phyloP scores from a whole-genome alignment of 2,888 invertebrate genomes.

The Uloborus plumipes region DNA sequence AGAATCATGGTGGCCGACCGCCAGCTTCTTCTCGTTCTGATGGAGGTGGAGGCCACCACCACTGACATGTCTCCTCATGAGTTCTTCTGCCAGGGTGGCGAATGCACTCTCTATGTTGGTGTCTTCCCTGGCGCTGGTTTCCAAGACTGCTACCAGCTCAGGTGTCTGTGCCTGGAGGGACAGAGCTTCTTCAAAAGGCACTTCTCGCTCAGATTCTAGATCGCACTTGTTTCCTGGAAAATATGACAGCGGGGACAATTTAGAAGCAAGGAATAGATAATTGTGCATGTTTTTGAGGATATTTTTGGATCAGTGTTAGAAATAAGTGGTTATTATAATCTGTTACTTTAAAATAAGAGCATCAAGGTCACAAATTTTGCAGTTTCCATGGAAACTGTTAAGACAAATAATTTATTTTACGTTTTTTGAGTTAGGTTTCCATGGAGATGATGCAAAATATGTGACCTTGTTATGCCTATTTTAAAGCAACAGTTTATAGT shows the following conservation, averaged over 20 bases:
- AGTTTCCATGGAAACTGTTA: no score
- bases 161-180: constrained; percentile 88
- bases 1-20: constrained; percentile 12
- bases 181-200: constrained; percentile 88
- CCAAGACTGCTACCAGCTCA: constrained; percentile 87
- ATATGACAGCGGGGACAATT: background rate
- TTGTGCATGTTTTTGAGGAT: no score
- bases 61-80: constrained; percentile 76
- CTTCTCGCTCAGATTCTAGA: constrained; percentile 83
- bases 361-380: no score
- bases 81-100: constrained; percentile 85
- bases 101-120: constrained; percentile 92
- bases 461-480: no score
- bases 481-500: no score
- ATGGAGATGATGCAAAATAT: no score
- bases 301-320: no score
- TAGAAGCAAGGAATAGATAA: no score
- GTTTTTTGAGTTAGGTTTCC: no score
- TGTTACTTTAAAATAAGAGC: no score
- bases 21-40: constrained; percentile 37
- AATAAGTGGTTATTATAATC: no score
- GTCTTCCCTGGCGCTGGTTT: constrained; percentile 92
- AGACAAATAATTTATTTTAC: no score
- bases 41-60: constrained; percentile 48
- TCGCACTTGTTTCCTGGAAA: constrained; percentile 85